A percentile compares a stretch with the other conserved stretches of the same genome.
Conservation (phyloP, 2,888 invertebrate species). For the Linnaemya vulpina region DNA sequence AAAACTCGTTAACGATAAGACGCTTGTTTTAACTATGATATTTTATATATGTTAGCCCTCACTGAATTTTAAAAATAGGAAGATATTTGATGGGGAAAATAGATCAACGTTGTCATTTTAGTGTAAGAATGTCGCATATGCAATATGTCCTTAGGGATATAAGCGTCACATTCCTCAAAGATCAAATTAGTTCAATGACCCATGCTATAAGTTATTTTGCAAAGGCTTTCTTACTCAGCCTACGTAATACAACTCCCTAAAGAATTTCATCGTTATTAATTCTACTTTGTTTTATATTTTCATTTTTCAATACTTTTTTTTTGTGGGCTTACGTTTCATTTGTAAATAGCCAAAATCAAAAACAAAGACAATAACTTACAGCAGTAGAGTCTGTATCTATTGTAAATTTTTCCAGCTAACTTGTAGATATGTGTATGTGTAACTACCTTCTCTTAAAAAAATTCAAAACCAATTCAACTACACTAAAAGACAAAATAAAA, state of each 20-base stretch:
- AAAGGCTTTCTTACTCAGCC: conserved; percentile 34
- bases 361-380: too few relatives aligned
- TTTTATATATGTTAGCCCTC: too few relatives aligned
- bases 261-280: conserved; percentile 37
- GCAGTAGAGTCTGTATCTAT: conserved; percentile 5
- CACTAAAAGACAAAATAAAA: background rate
- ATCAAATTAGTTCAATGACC: background rate
- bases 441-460: conserved; percentile 24
- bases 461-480: conserved; percentile 37
- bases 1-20: too few relatives aligned
- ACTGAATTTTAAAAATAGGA: too few relatives aligned
- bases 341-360: background rate
- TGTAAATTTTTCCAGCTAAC: conserved; percentile 24
- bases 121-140: too few relatives aligned
- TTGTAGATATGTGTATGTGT: background rate
- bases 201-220: background rate
- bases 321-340: conserved; percentile 25
- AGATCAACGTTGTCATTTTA: too few relatives aligned
- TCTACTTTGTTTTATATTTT: conserved; percentile 33
- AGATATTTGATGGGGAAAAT: too few relatives aligned
- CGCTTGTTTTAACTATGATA: too few relatives aligned
- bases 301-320: conserved; percentile 11
- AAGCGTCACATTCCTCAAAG: background rate
- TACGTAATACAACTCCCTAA: conserved; percentile 31
- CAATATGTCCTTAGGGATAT: background rate